Evolutionary conservation across 2,888 invertebrate species (phyloP), one percentile per base, ranked within the genome.

Genomic region (Ornithoptera priamus): DNA sequence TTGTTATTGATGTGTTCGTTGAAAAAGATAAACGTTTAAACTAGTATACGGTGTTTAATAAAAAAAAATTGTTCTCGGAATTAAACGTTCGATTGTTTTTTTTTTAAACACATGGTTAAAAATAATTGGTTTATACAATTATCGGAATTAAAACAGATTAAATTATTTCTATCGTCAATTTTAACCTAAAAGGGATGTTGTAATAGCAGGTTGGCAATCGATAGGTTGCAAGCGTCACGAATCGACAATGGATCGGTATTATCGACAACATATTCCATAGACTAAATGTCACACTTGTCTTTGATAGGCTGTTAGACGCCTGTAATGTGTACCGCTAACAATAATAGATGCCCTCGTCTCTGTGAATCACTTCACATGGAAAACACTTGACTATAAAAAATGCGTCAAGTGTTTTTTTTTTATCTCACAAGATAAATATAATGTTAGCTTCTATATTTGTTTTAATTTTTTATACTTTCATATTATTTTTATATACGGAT

Each of bases 111-210:
- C 30, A 30, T 30, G 30, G 30, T 30, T 4, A 30, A 3, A 30
- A 30, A 30, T 5, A 30, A 42, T 42, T 42, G 8, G 12, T 42
- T 8, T 42, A 42, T 42, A 42, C 12, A 10, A 8, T 8, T 42
- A 12, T 8, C 12, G 42, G 8, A 42, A 42, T 10, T 42, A 42
- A 12, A 42, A 42, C 8, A 12, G 42, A 8, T 42, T 3, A 3
- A 30, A 30, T 4, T 30, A 5, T 30, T 3, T 42, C 42, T 42
- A 42, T 10, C 46, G 67, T 59, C 39, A 60, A 62, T 61, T 65
- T 73, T 66, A 73, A 72, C 69, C 71, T 71, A 62, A 65, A 65
- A 57, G 56, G n/a, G 62, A 65, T 73, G 73, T 73, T 68, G 73
- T 67, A 73, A 73, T 22, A 30, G 24, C 65, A 17, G 57, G 61